Evolutionary conservation across 2,113 vertebrate species (phyloP).

Genomic region (Eira barbara): DNA sequence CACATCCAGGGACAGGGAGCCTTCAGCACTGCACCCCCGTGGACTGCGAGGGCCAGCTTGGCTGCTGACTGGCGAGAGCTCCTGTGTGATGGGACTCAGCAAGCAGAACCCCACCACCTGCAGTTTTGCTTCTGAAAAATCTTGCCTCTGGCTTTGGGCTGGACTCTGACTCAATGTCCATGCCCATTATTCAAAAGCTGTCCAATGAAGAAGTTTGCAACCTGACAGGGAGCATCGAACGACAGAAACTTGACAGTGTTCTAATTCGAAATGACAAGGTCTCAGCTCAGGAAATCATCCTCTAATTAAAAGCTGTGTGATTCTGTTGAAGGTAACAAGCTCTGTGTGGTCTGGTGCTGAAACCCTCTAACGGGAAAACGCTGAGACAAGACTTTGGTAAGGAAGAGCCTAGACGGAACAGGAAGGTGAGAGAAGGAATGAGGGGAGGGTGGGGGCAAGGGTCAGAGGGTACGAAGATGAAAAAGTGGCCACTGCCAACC

Average conservation of each 20-base stretch:
- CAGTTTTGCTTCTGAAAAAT: background rate
- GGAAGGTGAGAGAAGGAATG: background rate
- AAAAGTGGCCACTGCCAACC: background rate
- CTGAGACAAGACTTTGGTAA: background rate
- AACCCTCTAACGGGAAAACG: background rate
- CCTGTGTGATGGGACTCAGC: accelerated
- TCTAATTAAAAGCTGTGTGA: background rate
- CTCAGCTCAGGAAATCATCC: background rate
- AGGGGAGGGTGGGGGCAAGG: background rate
- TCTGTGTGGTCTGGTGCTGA: background rate
- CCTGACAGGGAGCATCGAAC: background rate
- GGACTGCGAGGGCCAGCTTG: background rate
- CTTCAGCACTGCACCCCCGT: background rate
- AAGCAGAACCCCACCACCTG: background rate
- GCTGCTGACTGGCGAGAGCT: background rate
- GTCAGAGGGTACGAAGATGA: background rate
- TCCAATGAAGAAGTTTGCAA: background rate
- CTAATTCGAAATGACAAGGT: background rate
- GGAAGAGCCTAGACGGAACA: background rate
- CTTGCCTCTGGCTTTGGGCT: background rate
- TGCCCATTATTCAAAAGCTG: background rate
- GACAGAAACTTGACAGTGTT: background rate
- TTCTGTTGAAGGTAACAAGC: background rate
- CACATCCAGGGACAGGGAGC: background rate
- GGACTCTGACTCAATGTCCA: background rate